Evolutionary conservation across 1,140 invertebrate species (phyloP).

Genomic region (Drosophila watanabei): DNA sequence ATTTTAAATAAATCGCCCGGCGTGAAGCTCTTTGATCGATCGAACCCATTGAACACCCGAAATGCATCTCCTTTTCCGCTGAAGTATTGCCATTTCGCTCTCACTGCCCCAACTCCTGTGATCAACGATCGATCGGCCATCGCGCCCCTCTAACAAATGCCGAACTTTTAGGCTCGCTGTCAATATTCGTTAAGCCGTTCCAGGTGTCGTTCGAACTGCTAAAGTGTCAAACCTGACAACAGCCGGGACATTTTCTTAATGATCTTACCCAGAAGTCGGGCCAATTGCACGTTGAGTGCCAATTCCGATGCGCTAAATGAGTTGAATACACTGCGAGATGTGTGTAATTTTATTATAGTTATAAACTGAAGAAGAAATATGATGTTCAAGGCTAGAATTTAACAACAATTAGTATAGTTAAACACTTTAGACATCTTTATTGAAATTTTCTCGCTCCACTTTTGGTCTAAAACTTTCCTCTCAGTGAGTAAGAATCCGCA

Average conservation of each 20-base stretch:
- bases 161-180: conserved; percentile 79
- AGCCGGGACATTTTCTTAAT: conserved; percentile 82
- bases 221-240: conserved; percentile 83
- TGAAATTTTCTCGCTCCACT: neutral
- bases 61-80: conserved; percentile 34
- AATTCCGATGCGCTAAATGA: conserved; percentile 40
- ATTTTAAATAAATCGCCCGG: neutral
- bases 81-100: conserved; percentile 6
- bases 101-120: neutral
- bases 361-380: too few species aligned
- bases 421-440: neutral
- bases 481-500: conserved; percentile 24
- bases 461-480: neutral
- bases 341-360: neutral
- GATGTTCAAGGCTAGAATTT: neutral
- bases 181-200: conserved; percentile 82
- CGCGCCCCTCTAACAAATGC: conserved; percentile 57
- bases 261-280: conserved; percentile 62
- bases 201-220: conserved; percentile 74
- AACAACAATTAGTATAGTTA: neutral
- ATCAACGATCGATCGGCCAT: conserved; percentile 32
- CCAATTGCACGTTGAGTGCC: conserved; percentile 39
- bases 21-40: conserved; percentile 57
- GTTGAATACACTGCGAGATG: conserved; percentile 39
- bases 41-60: conserved; percentile 47